Evolutionary conservation across 2,113 vertebrate genomes (phyloP).

Genomic region (Bos javanicus): DNA sequence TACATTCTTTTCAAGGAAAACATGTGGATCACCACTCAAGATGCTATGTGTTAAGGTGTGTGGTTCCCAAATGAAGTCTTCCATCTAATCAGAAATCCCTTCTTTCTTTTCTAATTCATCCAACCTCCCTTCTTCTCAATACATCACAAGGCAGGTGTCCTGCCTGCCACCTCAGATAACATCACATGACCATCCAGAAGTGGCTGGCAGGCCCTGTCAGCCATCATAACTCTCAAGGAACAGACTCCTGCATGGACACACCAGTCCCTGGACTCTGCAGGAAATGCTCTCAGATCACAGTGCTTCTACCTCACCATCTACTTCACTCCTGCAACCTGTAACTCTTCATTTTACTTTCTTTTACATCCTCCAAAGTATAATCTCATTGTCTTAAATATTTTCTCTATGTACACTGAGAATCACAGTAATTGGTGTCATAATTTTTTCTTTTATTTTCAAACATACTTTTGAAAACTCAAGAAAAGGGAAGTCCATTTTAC

Average conservation of each 20-base stretch:
- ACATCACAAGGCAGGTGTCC: background rate
- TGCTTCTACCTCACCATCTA: constrained; percentile 39
- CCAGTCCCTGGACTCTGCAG: background rate
- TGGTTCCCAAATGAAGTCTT: background rate
- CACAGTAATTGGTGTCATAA: background rate
- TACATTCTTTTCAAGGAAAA: constrained; percentile 59
- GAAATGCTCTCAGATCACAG: rapidly evolving
- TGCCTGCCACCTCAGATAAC: background rate
- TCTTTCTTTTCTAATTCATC: constrained; percentile 42
- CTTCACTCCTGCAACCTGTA: background rate
- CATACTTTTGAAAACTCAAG: background rate
- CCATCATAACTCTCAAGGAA: rapidly evolving
- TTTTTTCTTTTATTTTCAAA: background rate
- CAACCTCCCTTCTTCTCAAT: constrained; percentile 51
- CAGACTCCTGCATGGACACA: background rate
- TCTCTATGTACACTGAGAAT: background rate
- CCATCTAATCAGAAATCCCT: background rate
- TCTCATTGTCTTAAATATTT: background rate
- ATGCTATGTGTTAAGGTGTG: background rate
- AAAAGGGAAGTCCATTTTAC: background rate
- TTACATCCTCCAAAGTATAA: background rate
- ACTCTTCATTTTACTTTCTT: constrained; percentile 16
- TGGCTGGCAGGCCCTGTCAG: background rate
- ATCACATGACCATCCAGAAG: no score
- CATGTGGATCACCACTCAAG: constrained; percentile 55